Evolutionary conservation across 2,113 vertebrate species (phyloP).

Genomic region (Gambusia affinis): DNA sequence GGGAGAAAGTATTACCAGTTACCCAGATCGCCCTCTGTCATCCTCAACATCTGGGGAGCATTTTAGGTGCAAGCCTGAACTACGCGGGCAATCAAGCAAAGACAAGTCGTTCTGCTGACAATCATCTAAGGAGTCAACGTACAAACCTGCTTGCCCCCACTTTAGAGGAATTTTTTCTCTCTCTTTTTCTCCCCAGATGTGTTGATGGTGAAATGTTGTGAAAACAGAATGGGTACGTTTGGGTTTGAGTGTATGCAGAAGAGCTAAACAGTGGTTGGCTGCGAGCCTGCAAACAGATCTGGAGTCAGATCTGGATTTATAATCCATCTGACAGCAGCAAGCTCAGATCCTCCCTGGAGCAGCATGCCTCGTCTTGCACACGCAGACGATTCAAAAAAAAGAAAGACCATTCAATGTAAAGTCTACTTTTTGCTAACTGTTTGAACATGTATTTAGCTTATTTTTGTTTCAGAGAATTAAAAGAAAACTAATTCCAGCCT

Average conservation of each 20-base stretch:
- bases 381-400: constrained; percentile 14
- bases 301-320: constrained; percentile 45
- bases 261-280: constrained; percentile 30
- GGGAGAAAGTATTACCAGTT: not conserved
- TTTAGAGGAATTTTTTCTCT: constrained; percentile 3
- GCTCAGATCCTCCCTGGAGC: constrained; percentile 42
- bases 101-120: constrained; percentile 22
- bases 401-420: not conserved
- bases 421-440: too few species aligned
- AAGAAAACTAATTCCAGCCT: too few species aligned
- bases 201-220: constrained; percentile 20
- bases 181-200: not conserved
- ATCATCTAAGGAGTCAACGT: constrained; percentile 14
- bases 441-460: too few species aligned
- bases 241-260: not conserved
- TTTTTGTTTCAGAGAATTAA: too few species aligned
- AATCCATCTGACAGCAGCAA: constrained; percentile 53
- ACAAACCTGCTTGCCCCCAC: not conserved
- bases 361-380: constrained; percentile 56
- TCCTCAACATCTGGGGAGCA: not conserved
- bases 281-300: constrained; percentile 24
- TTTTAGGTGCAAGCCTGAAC: constrained; percentile 1
- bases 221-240: constrained; percentile 29
- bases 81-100: constrained; percentile 23
- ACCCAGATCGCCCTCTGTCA: not conserved